Conservation (phyloP, 2,797 vertebrate species). For the Acipenser transmontanus region DNA sequence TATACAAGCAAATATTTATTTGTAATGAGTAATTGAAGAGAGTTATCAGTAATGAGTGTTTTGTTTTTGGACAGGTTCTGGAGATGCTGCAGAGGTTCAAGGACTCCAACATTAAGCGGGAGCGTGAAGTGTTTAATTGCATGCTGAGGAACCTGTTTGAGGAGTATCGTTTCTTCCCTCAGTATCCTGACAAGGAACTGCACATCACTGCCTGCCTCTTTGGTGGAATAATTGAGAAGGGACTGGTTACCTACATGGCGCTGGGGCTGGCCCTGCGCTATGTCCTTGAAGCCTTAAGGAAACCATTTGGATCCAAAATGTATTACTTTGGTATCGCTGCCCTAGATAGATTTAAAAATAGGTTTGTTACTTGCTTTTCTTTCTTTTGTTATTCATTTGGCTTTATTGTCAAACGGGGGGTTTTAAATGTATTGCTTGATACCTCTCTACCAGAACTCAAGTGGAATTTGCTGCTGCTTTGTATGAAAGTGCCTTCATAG, state of each 20-base stretch:
- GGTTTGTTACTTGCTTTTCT: constrained; percentile 53
- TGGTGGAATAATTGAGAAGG: constrained; percentile 97
- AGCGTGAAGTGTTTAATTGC: constrained; percentile 97
- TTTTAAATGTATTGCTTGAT: too few relatives aligned
- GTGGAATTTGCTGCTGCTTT: too few relatives aligned
- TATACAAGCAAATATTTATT: too few relatives aligned
- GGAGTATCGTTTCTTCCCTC: constrained; percentile 96
- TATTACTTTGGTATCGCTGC: constrained; percentile 99
- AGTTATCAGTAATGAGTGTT: too few relatives aligned
- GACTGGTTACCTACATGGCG: constrained; percentile 98
- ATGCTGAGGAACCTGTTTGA: constrained; percentile 98
- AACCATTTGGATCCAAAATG: constrained; percentile 97
- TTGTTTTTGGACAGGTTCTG: constrained; percentile 66
- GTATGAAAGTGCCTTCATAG: too few relatives aligned
- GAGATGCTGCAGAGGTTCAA: constrained; percentile 99
- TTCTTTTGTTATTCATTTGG: neutral
- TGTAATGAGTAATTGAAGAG: too few relatives aligned
- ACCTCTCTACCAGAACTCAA: too few relatives aligned
- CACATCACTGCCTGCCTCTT: constrained; percentile 98
- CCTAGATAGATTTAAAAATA: constrained; percentile 98
- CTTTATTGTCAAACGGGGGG: neutral
- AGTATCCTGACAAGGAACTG: constrained; percentile 98
- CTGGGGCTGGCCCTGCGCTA: constrained; percentile 91
- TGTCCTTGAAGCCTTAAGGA: constrained; percentile 96
- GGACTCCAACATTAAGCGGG: constrained; percentile 94